phyloP scores from a whole-genome alignment of 2,888 invertebrate genomes.

The Dynastes tityus region DNA sequence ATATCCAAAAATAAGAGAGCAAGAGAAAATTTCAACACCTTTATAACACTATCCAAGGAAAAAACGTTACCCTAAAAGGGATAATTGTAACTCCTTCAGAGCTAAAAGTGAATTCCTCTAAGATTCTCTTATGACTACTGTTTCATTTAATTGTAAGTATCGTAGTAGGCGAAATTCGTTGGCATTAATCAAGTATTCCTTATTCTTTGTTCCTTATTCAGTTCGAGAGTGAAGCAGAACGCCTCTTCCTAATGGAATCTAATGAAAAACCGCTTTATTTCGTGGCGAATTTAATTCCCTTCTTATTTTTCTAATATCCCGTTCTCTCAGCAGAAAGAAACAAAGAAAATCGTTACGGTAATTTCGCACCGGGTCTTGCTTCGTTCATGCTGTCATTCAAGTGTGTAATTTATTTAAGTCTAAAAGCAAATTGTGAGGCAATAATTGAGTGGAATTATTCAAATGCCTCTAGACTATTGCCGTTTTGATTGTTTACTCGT shows the following conservation, averaged over 20 bases:
- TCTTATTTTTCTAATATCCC: constrained; percentile 20
- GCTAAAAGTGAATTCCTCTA: too few relatives aligned
- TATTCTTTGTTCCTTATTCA: background rate
- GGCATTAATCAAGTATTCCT: constrained; percentile 39
- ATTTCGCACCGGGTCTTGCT: background rate
- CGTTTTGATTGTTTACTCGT: constrained; percentile 22
- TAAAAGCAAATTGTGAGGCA: constrained; percentile 18
- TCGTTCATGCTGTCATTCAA: constrained; percentile 21
- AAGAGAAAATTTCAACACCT: too few relatives aligned
- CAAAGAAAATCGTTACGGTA: constrained; percentile 27
- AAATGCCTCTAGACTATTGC: constrained; percentile 11
- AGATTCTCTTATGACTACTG: background rate
- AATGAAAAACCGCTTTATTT: constrained; percentile 52
- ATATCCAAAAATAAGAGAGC: too few relatives aligned
- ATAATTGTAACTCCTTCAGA: too few relatives aligned
- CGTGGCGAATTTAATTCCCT: constrained; percentile 41
- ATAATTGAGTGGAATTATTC: constrained; percentile 34
- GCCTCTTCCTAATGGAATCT: constrained; percentile 55
- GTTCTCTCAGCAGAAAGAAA: background rate
- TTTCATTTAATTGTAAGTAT: constrained; percentile 49
- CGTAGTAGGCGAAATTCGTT: too few relatives aligned
- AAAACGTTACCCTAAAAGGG: too few relatives aligned
- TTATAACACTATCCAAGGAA: too few relatives aligned
- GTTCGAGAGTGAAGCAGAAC: constrained; percentile 46
- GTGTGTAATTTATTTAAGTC: constrained; percentile 29